phyloP scores from a whole-genome alignment of 64 coral and sea anemone genomes.

The Exaiptasia diaphana region DNA sequence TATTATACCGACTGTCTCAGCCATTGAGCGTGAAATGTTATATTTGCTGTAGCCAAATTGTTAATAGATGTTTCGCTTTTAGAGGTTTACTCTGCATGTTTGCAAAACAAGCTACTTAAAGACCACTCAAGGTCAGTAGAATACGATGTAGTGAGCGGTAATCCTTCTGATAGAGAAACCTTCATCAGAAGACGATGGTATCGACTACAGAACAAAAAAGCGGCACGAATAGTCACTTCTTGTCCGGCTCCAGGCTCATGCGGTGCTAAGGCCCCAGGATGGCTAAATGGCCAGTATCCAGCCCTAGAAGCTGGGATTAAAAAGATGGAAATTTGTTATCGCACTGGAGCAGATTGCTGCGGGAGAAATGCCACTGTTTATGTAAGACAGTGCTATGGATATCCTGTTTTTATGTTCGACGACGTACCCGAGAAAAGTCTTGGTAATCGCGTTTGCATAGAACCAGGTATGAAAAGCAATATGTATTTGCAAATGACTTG shows the following conservation, averaged over 20 bases:
- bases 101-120: not conserved
- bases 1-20: too few species aligned
- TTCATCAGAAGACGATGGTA: not conserved
- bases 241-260: constrained; percentile 10
- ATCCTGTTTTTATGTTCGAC: constrained; percentile 11
- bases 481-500: too few species aligned
- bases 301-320: not conserved
- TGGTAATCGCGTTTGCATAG: not conserved
- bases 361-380: not conserved
- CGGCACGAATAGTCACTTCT: not conserved
- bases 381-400: constrained; percentile 40
- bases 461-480: not conserved
- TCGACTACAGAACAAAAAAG: not conserved
- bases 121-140: not conserved
- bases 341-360: constrained; percentile 15
- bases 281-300: constrained; percentile 18
- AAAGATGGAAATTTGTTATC: constrained; percentile 32
- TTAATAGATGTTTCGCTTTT: not conserved
- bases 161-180: not conserved
- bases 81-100: not conserved
- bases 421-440: not conserved
- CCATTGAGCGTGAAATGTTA: too few species aligned
- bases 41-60: too few species aligned
- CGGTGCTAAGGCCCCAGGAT: constrained; percentile 26
- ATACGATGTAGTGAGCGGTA: not conserved